phyloP scores from a whole-genome alignment of 2,797 vertebrate species.

The Chromobotia macracanthus region DNA sequence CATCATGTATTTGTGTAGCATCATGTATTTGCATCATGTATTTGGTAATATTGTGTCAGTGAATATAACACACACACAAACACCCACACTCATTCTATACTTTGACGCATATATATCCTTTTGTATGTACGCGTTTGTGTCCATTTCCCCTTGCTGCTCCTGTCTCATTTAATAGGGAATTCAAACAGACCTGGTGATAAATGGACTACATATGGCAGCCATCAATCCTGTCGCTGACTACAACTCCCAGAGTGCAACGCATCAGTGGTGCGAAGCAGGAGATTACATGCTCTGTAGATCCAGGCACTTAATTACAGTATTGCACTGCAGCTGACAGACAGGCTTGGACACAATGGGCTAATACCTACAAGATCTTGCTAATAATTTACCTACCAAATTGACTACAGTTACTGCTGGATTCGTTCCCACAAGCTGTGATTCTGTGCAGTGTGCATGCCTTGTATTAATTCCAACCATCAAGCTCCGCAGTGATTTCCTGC shows the following conservation, averaged over 20 bases:
- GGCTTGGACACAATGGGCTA: slow-evolving; percentile 31
- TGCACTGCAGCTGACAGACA: slow-evolving; percentile 45
- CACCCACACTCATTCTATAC: neutral
- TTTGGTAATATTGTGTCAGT: neutral
- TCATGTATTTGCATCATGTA: neutral
- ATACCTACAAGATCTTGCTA: slow-evolving; percentile 37
- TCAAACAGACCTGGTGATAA: slow-evolving; percentile 45
- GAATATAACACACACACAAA: neutral
- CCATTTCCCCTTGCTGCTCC: neutral
- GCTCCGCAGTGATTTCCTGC: slow-evolving; percentile 16
- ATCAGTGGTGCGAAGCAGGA: slow-evolving; percentile 48
- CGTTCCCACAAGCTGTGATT: slow-evolving; percentile 26
- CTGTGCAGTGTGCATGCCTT: slow-evolving; percentile 5
- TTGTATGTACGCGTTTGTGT: neutral
- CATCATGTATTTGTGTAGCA: too few species aligned
- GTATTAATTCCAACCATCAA: slow-evolving; percentile 23
- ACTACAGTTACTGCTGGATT: slow-evolving; percentile 27
- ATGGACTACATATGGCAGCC: slow-evolving; percentile 51
- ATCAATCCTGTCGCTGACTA: slow-evolving; percentile 52
- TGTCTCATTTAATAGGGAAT: slow-evolving; percentile 30
- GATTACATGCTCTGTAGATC: slow-evolving; percentile 52
- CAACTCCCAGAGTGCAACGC: slow-evolving; percentile 49
- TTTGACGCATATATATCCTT: neutral
- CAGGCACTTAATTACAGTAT: slow-evolving; percentile 50
- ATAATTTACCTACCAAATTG: slow-evolving; percentile 39